A percentile compares a stretch with the other conserved stretches of the same genome.
These are phyloP conservation scores for Drosophila demipolita DNA, from an alignment of 2,888 invertebrate genomes.

Conservation along the genomic window DNA sequence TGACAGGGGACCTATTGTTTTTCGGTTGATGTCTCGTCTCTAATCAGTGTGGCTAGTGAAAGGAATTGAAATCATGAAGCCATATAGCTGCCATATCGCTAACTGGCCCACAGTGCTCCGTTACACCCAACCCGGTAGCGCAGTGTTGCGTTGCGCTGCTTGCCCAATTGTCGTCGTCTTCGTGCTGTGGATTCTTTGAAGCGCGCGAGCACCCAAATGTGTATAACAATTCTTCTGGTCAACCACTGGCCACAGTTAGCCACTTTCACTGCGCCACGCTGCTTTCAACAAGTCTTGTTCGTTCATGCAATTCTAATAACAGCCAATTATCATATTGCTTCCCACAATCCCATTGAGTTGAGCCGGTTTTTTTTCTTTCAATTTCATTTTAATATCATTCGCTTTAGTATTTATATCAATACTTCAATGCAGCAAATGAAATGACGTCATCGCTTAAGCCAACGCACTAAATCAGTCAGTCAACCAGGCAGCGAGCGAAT, in stretches of 20 bases:
- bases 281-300: constrained; percentile 51
- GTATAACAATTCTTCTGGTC: constrained; percentile 37
- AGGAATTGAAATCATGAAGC: constrained; percentile 72
- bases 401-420: constrained; percentile 40
- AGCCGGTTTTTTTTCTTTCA: constrained; percentile 45
- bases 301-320: constrained; percentile 72
- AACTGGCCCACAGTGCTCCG: constrained; percentile 62
- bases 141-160: constrained; percentile 67
- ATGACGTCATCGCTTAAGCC: constrained; percentile 48
- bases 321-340: constrained; percentile 63
- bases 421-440: constrained; percentile 30
- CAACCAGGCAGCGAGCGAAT: constrained; percentile 17
- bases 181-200: constrained; percentile 41
- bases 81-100: constrained; percentile 72
- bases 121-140: constrained; percentile 80
- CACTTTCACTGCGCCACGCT: constrained; percentile 68
- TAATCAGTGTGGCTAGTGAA: constrained; percentile 76
- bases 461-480: constrained; percentile 25
- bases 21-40: constrained; percentile 49
- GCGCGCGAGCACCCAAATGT: constrained; percentile 17
- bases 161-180: constrained; percentile 49
- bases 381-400: constrained; percentile 3
- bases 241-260: constrained; percentile 3
- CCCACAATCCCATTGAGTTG: constrained; percentile 44
- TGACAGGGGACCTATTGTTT: constrained; percentile 53